These are phyloP conservation scores for Teleiodes luculella DNA, from an alignment of 2,888 invertebrate genomes.

Conservation along the genomic window DNA sequence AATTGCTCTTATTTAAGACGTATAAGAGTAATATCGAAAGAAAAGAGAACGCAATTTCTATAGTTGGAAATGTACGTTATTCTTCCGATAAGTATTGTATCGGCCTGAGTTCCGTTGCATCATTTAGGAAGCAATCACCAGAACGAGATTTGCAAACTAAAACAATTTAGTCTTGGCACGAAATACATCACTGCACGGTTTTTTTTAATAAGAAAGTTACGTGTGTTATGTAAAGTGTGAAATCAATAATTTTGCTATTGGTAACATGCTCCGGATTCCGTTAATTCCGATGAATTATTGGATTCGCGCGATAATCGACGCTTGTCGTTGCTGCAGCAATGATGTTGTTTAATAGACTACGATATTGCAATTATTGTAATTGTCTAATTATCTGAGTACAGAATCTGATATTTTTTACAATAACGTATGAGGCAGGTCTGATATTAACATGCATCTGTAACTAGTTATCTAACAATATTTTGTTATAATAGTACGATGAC, in stretches of 20 bases:
- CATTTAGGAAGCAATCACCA: conserved; percentile 34
- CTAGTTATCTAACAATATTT: too few species aligned
- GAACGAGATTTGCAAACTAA: conserved; percentile 17
- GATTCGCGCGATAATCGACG: neutral
- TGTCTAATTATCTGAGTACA: neutral
- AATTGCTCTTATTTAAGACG: too few species aligned
- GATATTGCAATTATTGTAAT: conserved; percentile 7
- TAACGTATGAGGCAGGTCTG: neutral
- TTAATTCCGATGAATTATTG: conserved; percentile 9
- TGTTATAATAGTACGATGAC: too few species aligned
- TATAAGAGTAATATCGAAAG: too few species aligned
- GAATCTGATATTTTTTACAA: neutral
- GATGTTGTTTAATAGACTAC: neutral
- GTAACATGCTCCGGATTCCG: conserved; percentile 18
- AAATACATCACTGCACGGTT: conserved; percentile 24
- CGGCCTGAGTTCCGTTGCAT: neutral
- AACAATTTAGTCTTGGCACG: conserved; percentile 38
- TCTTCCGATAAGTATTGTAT: neutral
- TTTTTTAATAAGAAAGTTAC: conserved; percentile 10
- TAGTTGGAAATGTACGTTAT: neutral
- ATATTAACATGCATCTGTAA: too few species aligned
- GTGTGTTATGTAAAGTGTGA: conserved; percentile 25
- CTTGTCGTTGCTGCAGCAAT: neutral
- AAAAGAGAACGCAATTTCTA: conserved; percentile 10
- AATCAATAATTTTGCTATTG: conserved; percentile 29